Evolutionary conservation across 2,888 invertebrate genomes (phyloP), one percentile per base, ranked within the genome.

Genomic region (Syrista parreyssii): DNA sequence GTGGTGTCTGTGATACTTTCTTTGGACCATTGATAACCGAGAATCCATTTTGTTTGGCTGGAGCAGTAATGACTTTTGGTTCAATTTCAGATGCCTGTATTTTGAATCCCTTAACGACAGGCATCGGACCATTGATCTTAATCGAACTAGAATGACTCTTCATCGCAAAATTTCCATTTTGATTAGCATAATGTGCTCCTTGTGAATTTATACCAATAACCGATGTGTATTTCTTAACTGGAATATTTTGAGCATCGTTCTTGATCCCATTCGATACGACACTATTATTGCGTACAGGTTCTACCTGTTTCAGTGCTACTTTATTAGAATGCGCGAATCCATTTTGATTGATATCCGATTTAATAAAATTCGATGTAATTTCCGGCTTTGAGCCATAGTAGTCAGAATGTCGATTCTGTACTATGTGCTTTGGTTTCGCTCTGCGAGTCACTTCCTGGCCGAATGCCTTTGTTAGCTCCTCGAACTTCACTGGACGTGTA

Each of bases 401-500:
- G 68, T 88, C 84, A 3, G 89, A 89, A 31, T 85, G 85, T 12
- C 87, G 84, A 76, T 84, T 84, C n/a, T 82, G 72, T 15, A 74
- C 78, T 11, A 73, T 15, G 23, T 80, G 79, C 78, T 86, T 86
- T 0, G 87, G 81, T 68, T 88, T 89, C 15, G 82, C 69, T 33
- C 87, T 82, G 3, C 86, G 77, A 32, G 83, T 85, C 11, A 87
- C 83, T 11, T 89, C 86, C 75, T 90, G 87, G 4, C 88, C 89
- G 75, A 91, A 91, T 0, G 89, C 82, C 77, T 89, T 89, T 1
- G 90, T 84, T 23, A 90, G 76, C 75, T 90, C 88, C 75, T 80
- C 84, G 77, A 91, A 90, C 76, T 88, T 90, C 11, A 89, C 82
- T 33, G 86, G 82, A 79, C 80, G 85, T 1, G 86, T 85, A 71